phyloP scores from a whole-genome alignment of 2,888 invertebrate species.

The Herminia tarsipennalis region DNA sequence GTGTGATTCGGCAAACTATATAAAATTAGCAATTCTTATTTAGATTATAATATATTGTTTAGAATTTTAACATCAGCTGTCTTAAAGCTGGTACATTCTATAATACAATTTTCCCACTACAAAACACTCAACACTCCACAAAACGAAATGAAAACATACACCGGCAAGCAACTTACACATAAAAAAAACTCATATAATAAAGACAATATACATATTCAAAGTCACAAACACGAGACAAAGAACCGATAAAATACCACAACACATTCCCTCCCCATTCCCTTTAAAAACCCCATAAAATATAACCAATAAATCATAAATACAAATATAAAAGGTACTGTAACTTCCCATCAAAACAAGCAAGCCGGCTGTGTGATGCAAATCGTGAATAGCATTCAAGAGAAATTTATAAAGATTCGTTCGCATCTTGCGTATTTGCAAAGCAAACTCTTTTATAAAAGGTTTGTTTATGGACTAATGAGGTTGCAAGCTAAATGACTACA shows the following conservation, averaged over 20 bases:
- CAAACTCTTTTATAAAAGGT: no score
- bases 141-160: no score
- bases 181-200: neutral
- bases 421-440: neutral
- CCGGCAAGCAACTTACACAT: no score
- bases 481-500: no score
- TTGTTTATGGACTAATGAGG: no score
- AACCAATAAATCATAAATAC: conserved; percentile 8
- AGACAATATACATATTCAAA: neutral
- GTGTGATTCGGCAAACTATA: no score
- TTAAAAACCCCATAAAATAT: neutral
- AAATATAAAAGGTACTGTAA: conserved; percentile 5
- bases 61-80: no score
- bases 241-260: neutral
- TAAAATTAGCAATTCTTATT: no score
- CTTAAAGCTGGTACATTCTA: no score
- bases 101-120: no score
- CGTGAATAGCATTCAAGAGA: neutral
- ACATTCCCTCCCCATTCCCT: neutral
- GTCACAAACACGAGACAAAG: neutral
- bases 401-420: neutral
- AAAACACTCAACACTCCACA: no score
- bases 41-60: no score
- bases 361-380: conserved; percentile 8
- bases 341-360: conserved; percentile 7